Conservation (phyloP, 2,888 invertebrate genomes). For the Anarsia innoxiella region DNA sequence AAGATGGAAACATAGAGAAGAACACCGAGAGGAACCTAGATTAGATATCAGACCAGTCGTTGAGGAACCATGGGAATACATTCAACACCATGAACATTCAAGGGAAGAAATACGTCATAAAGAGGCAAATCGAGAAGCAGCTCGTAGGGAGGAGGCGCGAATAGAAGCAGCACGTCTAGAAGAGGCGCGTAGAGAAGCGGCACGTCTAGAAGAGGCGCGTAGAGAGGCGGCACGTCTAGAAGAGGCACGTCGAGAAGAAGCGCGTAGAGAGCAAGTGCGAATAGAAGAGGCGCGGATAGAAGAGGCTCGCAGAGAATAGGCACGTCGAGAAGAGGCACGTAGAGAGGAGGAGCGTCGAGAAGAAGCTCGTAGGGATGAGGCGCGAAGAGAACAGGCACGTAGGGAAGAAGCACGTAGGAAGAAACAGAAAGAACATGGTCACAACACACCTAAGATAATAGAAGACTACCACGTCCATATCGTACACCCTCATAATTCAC, state of each 20-base stretch:
- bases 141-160: not conserved
- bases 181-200: not conserved
- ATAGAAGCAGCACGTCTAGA: not conserved
- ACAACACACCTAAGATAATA: conserved; percentile 4
- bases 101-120: not conserved
- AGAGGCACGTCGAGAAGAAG: not conserved
- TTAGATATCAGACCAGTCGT: not conserved
- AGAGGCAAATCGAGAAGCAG: not conserved
- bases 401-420: not conserved
- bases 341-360: not conserved
- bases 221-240: not conserved
- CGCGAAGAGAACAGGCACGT: not conserved
- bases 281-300: not conserved
- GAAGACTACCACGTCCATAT: conserved; percentile 1
- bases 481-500: not conserved
- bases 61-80: not conserved
- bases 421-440: not conserved
- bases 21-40: not conserved
- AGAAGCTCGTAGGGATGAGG: not conserved
- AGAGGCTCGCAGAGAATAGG: not conserved
- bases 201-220: not conserved
- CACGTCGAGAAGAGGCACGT: not conserved
- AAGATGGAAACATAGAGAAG: not conserved
- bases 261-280: not conserved
- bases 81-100: conserved; percentile 1